Evolutionary conservation across 2,113 vertebrate genomes (phyloP).

Genomic region (Alexandromys fortis): DNA sequence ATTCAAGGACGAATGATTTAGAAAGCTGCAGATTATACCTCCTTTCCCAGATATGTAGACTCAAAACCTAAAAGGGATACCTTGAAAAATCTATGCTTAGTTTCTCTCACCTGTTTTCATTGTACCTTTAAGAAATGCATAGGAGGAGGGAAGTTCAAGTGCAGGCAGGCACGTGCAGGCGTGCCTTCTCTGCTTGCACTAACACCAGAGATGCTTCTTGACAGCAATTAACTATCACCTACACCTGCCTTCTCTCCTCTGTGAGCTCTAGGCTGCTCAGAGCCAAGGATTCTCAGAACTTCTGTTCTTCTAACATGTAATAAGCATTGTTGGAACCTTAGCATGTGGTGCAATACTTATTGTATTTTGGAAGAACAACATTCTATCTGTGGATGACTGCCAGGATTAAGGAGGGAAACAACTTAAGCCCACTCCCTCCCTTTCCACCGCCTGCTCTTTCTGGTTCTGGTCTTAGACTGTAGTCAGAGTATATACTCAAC

Average conservation of each 20-base stretch:
- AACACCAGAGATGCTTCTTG: background rate
- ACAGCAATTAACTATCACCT: background rate
- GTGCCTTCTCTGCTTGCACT: background rate
- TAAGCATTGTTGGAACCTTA: background rate
- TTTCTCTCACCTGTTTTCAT: background rate
- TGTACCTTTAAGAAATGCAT: conserved; percentile 26
- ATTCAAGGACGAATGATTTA: conserved; percentile 62
- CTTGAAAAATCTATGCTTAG: conserved; percentile 35
- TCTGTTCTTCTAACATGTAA: background rate
- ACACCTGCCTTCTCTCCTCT: background rate
- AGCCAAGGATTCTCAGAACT: background rate
- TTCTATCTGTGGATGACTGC: background rate
- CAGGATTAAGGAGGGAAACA: background rate
- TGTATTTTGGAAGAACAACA: background rate
- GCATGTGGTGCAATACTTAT: background rate
- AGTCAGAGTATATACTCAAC: conserved; percentile 5
- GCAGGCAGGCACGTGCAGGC: background rate
- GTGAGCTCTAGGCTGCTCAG: background rate
- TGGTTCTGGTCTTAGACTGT: background rate
- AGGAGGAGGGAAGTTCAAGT: background rate
- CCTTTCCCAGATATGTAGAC: conserved; percentile 57
- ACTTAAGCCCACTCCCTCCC: background rate
- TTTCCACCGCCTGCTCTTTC: background rate
- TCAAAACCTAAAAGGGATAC: conserved; percentile 51
- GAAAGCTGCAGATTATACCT: conserved; percentile 71